Evolutionary conservation across 1,140 invertebrate genomes (phyloP), one percentile per base, ranked within the genome.

Genomic region (Pachyrhynchus sulphureomaculatus): DNA sequence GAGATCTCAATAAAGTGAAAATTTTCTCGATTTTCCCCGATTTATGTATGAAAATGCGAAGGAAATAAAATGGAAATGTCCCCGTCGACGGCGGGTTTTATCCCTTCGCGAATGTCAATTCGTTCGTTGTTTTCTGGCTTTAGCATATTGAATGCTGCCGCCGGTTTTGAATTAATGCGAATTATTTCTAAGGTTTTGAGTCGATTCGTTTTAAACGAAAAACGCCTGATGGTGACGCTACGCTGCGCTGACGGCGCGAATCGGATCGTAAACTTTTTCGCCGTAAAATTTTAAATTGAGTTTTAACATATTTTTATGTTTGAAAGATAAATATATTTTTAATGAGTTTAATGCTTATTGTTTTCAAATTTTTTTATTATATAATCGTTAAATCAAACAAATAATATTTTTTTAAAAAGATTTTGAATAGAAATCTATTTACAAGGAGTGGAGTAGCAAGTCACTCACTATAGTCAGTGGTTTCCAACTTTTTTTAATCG

Each of bases 121-220:
- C 26, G 42, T 47, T 34, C 24, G 42, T 47, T 56, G 53, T 56
- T 56, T 56, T 33, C 41, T 34, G 37, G 53, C 39, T 54, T 54
- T 54, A 54, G 51, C 51, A 54, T 54, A 54, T 36, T 42, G 51
- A 54, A 47, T 23, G 53, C 41, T 29, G 13, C 23, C 39, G 39
- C n/a, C n/a, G n/a, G 41, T 41, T 56, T 56, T 56, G 53, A 56
- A 56, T 56, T 56, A 56, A 56, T 56, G 53, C 53, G 53, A 56
- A 56, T 56, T 56, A 56, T 56, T 56, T 54, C 51, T 54, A 54
- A 54, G 51, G 51, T 54, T 54, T 34, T 54, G 51, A 54, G 37
- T 26, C 32, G 24, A 48, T 48, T 13, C 44, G 23, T 29, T 21
- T 15, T 15, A 17, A 34, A 12, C 18, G 32, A 9, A n/a, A n/a